These are phyloP conservation scores for Lethrus apterus DNA, from an alignment of 1,140 invertebrate genomes.

Conservation along the genomic window DNA sequence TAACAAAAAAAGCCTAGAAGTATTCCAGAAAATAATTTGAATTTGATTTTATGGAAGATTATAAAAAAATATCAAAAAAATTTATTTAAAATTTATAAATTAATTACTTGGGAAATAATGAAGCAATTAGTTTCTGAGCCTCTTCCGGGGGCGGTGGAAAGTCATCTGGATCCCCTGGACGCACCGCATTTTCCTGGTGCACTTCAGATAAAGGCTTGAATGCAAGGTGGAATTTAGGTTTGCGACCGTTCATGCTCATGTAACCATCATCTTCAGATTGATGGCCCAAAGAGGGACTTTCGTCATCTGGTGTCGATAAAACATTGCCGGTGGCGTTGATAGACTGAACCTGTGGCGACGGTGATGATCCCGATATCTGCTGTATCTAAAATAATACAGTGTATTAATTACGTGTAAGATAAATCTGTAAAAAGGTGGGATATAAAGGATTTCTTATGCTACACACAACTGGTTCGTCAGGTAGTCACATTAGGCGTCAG, in stretches of 20 bases:
- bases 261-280: slow-evolving; percentile 83
- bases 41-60: no score
- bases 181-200: slow-evolving; percentile 46
- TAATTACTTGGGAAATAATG: slow-evolving; percentile 61
- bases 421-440: no score
- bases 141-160: slow-evolving; percentile 66
- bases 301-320: slow-evolving; percentile 53
- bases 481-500: no score
- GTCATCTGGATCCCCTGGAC: slow-evolving; percentile 38
- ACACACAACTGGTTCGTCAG: no score
- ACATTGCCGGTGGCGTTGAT: slow-evolving; percentile 38
- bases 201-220: slow-evolving; percentile 59
- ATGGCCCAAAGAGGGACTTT: slow-evolving; percentile 66
- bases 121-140: slow-evolving; percentile 64
- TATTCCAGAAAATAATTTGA: no score
- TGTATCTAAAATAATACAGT: slow-evolving; percentile 30
- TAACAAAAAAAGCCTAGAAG: no score
- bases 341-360: slow-evolving; percentile 41
- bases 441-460: no score
- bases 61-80: no score
- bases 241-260: slow-evolving; percentile 80
- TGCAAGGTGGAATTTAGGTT: slow-evolving; percentile 59
- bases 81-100: not conserved
- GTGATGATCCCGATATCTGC: slow-evolving; percentile 29
- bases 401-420: no score